A percentile compares a stretch with the other conserved stretches of the same genome.
Conservation (phyloP, 1,140 invertebrate species). For the Drosophila truncata region DNA sequence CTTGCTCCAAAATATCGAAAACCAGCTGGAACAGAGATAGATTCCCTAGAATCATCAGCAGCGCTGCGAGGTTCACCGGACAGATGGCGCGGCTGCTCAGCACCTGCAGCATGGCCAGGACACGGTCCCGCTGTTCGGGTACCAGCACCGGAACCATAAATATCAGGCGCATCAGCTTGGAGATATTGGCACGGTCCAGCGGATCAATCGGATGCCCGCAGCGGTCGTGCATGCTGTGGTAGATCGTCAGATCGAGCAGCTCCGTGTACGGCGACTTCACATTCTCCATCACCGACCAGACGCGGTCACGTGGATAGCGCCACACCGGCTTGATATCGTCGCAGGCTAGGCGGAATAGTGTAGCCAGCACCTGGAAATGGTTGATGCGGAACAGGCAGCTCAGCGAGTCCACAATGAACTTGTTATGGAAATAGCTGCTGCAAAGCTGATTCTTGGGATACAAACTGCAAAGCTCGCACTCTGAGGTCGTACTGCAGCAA, state of each 20-base stretch:
- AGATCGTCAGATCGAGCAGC: slow-evolving; percentile 61
- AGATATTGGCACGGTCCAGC: slow-evolving; percentile 32
- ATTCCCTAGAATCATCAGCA: slow-evolving; percentile 22
- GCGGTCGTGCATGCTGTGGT: slow-evolving; percentile 70
- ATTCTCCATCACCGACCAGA: slow-evolving; percentile 60
- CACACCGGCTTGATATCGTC: slow-evolving; percentile 27
- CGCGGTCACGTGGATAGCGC: slow-evolving; percentile 33
- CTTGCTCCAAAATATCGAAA: slow-evolving; percentile 43
- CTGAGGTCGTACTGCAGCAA: slow-evolving; percentile 1
- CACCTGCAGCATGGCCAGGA: slow-evolving; percentile 36
- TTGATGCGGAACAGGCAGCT: slow-evolving; percentile 47
- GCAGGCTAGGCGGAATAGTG: slow-evolving; percentile 50
- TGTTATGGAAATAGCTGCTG: slow-evolving; percentile 41
- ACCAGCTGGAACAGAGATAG: slow-evolving; percentile 46
- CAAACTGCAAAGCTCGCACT: neutral
- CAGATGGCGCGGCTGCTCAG: slow-evolving; percentile 35
- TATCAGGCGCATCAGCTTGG: slow-evolving; percentile 59
- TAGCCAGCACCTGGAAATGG: slow-evolving; percentile 32
- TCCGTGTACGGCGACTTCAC: slow-evolving; percentile 65
- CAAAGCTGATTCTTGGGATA: slow-evolving; percentile 1
- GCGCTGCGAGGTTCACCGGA: slow-evolving; percentile 36
- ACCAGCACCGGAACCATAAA: slow-evolving; percentile 43
- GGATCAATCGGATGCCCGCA: slow-evolving; percentile 61
- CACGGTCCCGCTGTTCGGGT: slow-evolving; percentile 20
- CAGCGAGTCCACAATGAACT: slow-evolving; percentile 55